A percentile compares a stretch with the other conserved stretches of the same genome.
phyloP scores from a whole-genome alignment of 1,140 invertebrate genomes.

The Chymomyza costata region DNA sequence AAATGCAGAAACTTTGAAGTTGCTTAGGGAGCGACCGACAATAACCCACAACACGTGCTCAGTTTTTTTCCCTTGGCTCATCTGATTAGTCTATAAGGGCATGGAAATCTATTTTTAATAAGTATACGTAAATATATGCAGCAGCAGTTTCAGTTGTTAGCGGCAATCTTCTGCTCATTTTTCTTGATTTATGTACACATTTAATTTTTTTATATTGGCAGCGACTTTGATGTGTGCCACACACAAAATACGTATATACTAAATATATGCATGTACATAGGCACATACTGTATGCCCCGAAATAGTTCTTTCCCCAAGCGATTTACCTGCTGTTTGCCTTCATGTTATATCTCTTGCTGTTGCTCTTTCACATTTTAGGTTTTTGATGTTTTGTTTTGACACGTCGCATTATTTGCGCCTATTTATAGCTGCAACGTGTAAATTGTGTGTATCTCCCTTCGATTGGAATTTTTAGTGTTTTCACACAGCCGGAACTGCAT shows the following conservation, averaged over 20 bases:
- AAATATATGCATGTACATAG: background rate
- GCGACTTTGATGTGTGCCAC: constrained; percentile 54
- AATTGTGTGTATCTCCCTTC: constrained; percentile 34
- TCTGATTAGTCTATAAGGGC: too few species aligned
- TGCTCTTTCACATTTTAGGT: constrained; percentile 19
- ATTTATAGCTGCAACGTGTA: constrained; percentile 49
- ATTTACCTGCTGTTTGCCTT: constrained; percentile 11
- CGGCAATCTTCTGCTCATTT: constrained; percentile 42
- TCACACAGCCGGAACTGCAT: constrained; percentile 18
- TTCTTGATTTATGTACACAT: constrained; percentile 60
- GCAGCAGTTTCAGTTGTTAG: constrained; percentile 46
- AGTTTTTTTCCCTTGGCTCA: background rate
- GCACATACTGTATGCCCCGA: background rate
- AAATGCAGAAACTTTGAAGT: constrained; percentile 21
- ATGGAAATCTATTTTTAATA: constrained; percentile 52
- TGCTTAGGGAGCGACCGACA: background rate
- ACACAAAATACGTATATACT: constrained; percentile 12
- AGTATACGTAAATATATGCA: too few species aligned
- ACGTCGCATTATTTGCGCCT: constrained; percentile 63
- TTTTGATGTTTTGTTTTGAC: constrained; percentile 70
- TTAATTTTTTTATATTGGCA: constrained; percentile 70
- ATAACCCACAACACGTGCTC: constrained; percentile 2
- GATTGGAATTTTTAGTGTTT: constrained; percentile 52
- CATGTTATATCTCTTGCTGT: background rate
- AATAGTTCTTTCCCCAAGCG: constrained; percentile 11